These are phyloP conservation scores for Pogonocherus hispidulus DNA, from an alignment of 2,888 invertebrate genomes.

Conservation along the genomic window DNA sequence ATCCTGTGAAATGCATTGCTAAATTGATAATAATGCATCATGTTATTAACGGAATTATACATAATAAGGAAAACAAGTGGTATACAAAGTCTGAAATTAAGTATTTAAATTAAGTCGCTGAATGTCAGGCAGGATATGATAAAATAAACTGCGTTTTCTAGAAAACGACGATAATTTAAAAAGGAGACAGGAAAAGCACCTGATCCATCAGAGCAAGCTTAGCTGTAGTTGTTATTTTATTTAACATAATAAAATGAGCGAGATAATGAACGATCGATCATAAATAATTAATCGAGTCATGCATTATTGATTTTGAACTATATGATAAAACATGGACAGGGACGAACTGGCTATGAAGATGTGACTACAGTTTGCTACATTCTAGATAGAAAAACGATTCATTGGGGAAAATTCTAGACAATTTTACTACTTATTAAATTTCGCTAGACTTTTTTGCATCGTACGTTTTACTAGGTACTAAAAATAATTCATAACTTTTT, in stretches of 20 bases:
- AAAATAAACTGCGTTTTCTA: conserved; percentile 45
- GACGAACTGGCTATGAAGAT: conserved; percentile 23
- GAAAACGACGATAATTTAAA: conserved; percentile 46
- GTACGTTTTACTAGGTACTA: no score
- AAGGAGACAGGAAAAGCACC: conserved; percentile 46
- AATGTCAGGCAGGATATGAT: conserved; percentile 18
- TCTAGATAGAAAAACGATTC: no score
- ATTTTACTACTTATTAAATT: no score
- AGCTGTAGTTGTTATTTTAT: conserved; percentile 52
- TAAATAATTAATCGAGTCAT: conserved; percentile 68
- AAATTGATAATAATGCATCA: neutral
- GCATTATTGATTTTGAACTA: conserved; percentile 66
- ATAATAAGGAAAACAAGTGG: neutral
- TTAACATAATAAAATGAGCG: conserved; percentile 56
- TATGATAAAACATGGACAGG: conserved; percentile 60
- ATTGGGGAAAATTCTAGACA: no score
- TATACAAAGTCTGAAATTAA: conserved; percentile 1
- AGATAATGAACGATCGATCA: conserved; percentile 65
- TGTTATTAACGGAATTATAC: neutral
- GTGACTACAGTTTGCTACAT: no score
- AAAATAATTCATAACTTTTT: no score
- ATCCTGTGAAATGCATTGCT: neutral
- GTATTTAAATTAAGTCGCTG: conserved; percentile 13
- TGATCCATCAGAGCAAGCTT: conserved; percentile 47
- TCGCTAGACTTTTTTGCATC: no score